A percentile compares a stretch with the other conserved stretches of the same genome.
Evolutionary conservation across 2,797 vertebrate species (phyloP).

Genomic region (Thunnus albacares): DNA sequence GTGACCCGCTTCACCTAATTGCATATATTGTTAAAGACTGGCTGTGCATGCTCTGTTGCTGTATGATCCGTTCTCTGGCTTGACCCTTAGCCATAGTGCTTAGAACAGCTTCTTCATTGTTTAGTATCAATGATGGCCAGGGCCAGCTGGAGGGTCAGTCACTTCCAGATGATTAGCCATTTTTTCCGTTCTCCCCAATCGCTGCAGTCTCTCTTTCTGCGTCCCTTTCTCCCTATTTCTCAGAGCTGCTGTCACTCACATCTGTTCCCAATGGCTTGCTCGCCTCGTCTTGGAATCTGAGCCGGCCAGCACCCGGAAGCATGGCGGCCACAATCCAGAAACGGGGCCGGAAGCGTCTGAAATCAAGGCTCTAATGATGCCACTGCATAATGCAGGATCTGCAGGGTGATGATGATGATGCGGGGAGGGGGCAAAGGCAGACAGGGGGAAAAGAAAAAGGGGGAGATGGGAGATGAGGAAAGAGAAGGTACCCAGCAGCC

Average conservation of each 20-base stretch:
- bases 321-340: conserved; percentile 86
- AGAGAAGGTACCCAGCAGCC: conserved; percentile 87
- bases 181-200: conserved; percentile 51
- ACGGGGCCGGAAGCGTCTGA: conserved; percentile 87
- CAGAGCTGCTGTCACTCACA: conserved; percentile 64
- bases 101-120: conserved; percentile 65
- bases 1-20: conserved; percentile 7
- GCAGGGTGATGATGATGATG: conserved; percentile 75
- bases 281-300: conserved; percentile 71
- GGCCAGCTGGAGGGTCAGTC: conserved; percentile 80
- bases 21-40: neutral
- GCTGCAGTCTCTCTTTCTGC: conserved; percentile 73
- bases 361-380: conserved; percentile 90
- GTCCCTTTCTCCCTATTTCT: conserved; percentile 75
- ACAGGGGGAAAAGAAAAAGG: conserved; percentile 72
- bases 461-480: conserved; percentile 81
- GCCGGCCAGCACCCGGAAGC: conserved; percentile 84
- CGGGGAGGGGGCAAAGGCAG: neutral
- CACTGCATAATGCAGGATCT: conserved; percentile 93
- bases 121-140: conserved; percentile 70
- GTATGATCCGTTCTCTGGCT: conserved; percentile 18
- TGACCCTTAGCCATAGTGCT: conserved; percentile 43
- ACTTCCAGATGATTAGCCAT: conserved; percentile 90
- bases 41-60: neutral
- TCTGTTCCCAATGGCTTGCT: conserved; percentile 55